Evolutionary conservation across 2,888 invertebrate species (phyloP), one percentile per base, ranked within the genome.

Genomic region (Brassicogethes aeneus): DNA sequence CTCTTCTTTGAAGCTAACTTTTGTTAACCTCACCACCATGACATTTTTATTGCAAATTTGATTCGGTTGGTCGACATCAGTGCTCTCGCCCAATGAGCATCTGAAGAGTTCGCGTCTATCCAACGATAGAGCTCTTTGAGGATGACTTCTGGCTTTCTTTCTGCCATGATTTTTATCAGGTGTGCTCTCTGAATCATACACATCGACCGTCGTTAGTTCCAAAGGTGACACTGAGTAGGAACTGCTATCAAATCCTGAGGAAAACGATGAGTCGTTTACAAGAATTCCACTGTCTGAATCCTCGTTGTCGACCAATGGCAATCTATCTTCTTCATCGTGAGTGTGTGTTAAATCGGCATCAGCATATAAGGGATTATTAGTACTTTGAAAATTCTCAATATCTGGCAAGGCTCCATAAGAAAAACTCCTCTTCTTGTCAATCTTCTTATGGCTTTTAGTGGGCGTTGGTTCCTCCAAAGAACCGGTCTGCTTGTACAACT

Each of bases 221-320:
- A 23, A 43, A 5, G 42, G 23, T 16, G 39, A 36, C 2, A 39
- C 16, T 15, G 40, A 34, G 13, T 44, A 41, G 12, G 29, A 37
- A 2, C 34, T 16, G 1, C 39, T 41, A n/a, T 67, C 51, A 68
- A 66, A 49, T 69, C 70, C 60, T 68, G 64, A 52, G 41, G 80
- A 80, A 37, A 77, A 79, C 5, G 80, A 78, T 1, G 82, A 82
- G 59, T 82, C 82, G 57, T 80, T 83, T 54, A 83, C 80, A 59
- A 83, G 70, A 53, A 85, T 85, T 30, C 85, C 84, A 16, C 83
- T 83, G 63, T 85, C 85, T 43, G 80, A 79, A 65, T 85, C 84
- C 59, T 82, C 82, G 51, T 75, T 74, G 53, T 77, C 79, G 54
- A 77, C 74, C 53, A 75, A 69, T 39, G 75, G 65, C 38, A 73